Conservation (phyloP, 2,113 vertebrate species). For the Trochalopteron elliotii region DNA sequence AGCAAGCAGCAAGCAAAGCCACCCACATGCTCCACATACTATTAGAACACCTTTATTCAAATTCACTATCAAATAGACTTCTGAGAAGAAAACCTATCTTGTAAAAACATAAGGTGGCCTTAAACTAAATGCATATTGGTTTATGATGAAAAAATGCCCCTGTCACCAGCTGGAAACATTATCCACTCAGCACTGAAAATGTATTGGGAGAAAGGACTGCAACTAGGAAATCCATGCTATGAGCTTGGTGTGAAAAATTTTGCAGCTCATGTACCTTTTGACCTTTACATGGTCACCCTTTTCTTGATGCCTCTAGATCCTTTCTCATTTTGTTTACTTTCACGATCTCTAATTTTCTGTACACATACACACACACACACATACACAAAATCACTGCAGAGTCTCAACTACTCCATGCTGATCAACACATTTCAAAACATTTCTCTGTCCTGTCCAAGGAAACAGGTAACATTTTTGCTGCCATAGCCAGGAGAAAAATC, state of each 20-base stretch:
- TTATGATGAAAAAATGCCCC: conserved; percentile 25
- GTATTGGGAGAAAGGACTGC: not conserved
- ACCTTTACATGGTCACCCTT: not conserved
- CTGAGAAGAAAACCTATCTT: conserved; percentile 37
- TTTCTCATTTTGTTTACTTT: not conserved
- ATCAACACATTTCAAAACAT: not conserved
- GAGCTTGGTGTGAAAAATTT: not conserved
- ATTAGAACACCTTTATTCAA: conserved; percentile 37
- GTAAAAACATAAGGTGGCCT: conserved; percentile 10
- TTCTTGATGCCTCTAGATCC: not conserved
- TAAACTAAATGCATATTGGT: conserved; percentile 14
- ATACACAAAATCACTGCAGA: not conserved
- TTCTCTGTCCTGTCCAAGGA: not conserved
- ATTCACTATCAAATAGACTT: conserved; percentile 45
- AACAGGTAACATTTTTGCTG: not conserved
- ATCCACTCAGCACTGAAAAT: not conserved
- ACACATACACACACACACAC: accelerated
- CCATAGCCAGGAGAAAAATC: not conserved
- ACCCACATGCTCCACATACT: conserved; percentile 14
- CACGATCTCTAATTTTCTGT: not conserved
- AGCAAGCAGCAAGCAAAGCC: conserved; percentile 20
- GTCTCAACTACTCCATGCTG: not conserved
- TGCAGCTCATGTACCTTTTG: not conserved
- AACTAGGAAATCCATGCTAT: not conserved
- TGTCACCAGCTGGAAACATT: conserved; percentile 19